Evolutionary conservation across 1,140 invertebrate species (phyloP).

Genomic region (Sitobion miscanthi): DNA sequence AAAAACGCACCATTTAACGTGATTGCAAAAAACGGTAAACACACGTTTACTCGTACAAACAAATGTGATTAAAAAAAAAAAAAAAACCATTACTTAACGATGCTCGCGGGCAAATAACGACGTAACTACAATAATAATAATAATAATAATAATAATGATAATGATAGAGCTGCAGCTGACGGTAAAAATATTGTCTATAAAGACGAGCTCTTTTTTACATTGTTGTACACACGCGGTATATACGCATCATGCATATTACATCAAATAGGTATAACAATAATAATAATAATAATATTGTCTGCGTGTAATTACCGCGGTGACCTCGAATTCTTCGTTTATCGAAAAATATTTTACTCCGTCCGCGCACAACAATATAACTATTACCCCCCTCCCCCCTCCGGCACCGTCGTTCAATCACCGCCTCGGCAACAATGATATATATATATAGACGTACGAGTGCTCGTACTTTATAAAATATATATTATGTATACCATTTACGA

Average conservation of each 20-base stretch:
- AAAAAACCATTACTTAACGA: constrained; percentile 16
- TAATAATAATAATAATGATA: neutral
- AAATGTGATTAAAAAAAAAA: neutral
- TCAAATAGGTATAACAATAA: neutral
- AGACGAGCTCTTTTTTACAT: neutral
- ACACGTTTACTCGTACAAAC: neutral
- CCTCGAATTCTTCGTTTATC: constrained; percentile 13
- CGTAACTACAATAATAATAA: constrained; percentile 4
- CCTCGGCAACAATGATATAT: neutral
- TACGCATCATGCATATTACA: neutral
- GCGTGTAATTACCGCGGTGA: neutral
- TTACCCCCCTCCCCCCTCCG: neutral
- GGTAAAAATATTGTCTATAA: constrained; percentile 13
- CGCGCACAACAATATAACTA: neutral
- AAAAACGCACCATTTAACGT: constrained; percentile 8
- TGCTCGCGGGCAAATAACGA: neutral
- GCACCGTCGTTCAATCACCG: neutral
- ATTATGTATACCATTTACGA: neutral
- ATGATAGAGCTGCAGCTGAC: neutral
- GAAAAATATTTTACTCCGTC: neutral
- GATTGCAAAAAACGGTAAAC: constrained; percentile 6
- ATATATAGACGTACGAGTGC: neutral
- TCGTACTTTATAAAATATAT: neutral
- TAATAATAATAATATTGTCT: neutral
- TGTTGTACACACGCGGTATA: neutral